A percentile compares a stretch with the other conserved stretches of the same genome.
Evolutionary conservation across 2,797 vertebrate species (phyloP).

Genomic region (Pelobates cultripes): DNA sequence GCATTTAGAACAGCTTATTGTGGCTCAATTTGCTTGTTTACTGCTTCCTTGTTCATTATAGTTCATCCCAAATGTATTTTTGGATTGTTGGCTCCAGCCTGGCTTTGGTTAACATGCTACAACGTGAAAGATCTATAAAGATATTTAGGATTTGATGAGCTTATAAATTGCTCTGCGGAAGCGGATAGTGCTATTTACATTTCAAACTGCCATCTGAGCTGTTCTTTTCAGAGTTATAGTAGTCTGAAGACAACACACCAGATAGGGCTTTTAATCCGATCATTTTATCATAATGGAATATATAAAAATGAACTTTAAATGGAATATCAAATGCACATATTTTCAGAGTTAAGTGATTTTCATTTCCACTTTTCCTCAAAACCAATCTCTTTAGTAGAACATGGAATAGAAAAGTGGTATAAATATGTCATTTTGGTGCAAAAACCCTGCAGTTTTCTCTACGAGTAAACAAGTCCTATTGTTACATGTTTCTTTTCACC

Average conservation of each 20-base stretch:
- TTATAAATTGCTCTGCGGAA: constrained; percentile 38
- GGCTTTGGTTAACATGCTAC: constrained; percentile 32
- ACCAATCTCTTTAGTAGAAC: neutral
- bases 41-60: constrained; percentile 36
- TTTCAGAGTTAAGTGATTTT: neutral
- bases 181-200: constrained; percentile 24
- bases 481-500: too few relatives aligned
- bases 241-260: constrained; percentile 1
- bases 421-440: too few relatives aligned
- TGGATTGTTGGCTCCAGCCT: constrained; percentile 29
- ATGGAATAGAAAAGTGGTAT: too few relatives aligned
- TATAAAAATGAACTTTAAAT: constrained; percentile 18
- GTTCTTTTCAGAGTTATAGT: neutral
- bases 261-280: constrained; percentile 10
- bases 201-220: constrained; percentile 17
- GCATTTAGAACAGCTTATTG: constrained; percentile 37
- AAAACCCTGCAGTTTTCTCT: too few relatives aligned
- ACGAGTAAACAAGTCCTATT: too few relatives aligned
- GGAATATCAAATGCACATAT: neutral
- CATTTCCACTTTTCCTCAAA: neutral
- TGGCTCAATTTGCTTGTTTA: constrained; percentile 40
- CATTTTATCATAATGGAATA: neutral
- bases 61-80: constrained; percentile 40
- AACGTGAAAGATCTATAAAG: constrained; percentile 43
- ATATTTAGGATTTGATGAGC: constrained; percentile 42